These are phyloP conservation scores for Physocephala rufipes DNA, from an alignment of 2,888 invertebrate genomes.

Conservation along the genomic window DNA sequence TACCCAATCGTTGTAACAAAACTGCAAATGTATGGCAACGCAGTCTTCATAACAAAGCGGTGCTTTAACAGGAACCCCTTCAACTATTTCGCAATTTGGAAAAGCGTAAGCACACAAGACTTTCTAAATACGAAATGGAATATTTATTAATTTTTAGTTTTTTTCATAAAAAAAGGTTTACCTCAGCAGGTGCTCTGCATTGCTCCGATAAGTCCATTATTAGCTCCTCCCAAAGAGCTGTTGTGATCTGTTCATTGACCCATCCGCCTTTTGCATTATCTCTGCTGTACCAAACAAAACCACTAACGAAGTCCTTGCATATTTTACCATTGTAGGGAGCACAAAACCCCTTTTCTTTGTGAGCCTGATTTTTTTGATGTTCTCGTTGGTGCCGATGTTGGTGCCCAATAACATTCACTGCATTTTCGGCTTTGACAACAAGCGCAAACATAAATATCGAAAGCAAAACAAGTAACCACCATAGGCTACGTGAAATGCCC, in stretches of 20 bases:
- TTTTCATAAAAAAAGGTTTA: constrained; percentile 52
- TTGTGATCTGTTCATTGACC: constrained; percentile 86
- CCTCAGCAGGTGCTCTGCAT: constrained; percentile 87
- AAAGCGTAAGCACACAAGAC: constrained; percentile 92
- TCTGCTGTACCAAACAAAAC: constrained; percentile 81
- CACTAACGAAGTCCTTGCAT: constrained; percentile 75
- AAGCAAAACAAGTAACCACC: constrained; percentile 46
- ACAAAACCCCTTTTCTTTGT: constrained; percentile 75
- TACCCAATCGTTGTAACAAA: constrained; percentile 95
- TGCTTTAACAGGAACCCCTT: constrained; percentile 74
- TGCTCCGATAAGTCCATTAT: constrained; percentile 81
- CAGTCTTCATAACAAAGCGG: constrained; percentile 95
- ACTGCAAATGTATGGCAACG: constrained; percentile 86
- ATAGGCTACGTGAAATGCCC: background rate
- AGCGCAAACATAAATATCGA: constrained; percentile 57
- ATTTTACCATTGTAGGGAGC: constrained; percentile 87
- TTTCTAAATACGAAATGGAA: constrained; percentile 68
- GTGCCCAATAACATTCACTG: constrained; percentile 41
- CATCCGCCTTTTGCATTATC: constrained; percentile 72
- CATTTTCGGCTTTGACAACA: constrained; percentile 46
- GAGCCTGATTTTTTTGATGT: constrained; percentile 44
- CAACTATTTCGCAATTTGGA: constrained; percentile 80
- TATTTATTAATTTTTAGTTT: background rate
- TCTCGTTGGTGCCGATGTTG: constrained; percentile 52
- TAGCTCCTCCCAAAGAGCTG: constrained; percentile 86